phyloP scores from a whole-genome alignment of 2,888 invertebrate genomes.

The Byasa hedistus region DNA sequence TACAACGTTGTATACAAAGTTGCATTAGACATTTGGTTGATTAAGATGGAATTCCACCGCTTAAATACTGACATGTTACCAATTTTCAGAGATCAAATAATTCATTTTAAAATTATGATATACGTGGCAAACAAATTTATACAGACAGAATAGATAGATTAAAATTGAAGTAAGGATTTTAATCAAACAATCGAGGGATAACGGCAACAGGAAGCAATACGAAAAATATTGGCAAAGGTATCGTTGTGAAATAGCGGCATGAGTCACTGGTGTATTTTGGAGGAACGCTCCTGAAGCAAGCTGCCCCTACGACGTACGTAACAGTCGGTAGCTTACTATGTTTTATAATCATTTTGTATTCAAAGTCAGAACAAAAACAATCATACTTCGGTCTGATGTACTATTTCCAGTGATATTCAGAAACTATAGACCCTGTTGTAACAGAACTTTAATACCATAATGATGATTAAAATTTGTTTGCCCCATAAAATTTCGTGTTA shows the following conservation, averaged over 20 bases:
- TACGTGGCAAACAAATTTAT: neutral
- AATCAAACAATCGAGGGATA: constrained; percentile 30
- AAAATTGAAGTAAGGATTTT: constrained; percentile 1
- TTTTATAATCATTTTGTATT: constrained; percentile 12
- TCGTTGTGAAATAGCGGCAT: constrained; percentile 68
- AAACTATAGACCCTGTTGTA: neutral
- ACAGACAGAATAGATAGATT: neutral
- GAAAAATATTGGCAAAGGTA: constrained; percentile 75
- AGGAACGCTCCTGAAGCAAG: constrained; percentile 39
- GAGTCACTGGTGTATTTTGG: constrained; percentile 72
- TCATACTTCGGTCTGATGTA: too few relatives aligned
- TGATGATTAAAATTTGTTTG: neutral
- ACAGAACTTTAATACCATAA: neutral
- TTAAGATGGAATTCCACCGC: too few relatives aligned
- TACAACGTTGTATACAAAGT: too few relatives aligned
- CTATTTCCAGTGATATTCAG: too few relatives aligned
- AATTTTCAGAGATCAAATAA: too few relatives aligned
- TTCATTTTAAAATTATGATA: too few relatives aligned
- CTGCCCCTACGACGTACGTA: constrained; percentile 29
- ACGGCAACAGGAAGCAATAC: constrained; percentile 73
- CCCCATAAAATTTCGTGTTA: neutral
- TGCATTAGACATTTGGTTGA: too few relatives aligned
- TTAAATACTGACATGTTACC: too few relatives aligned
- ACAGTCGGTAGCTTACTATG: constrained; percentile 5
- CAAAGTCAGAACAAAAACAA: neutral